These are phyloP conservation scores for Drosophila azteca DNA, from an alignment of 1,140 invertebrate species.

Conservation along the genomic window DNA sequence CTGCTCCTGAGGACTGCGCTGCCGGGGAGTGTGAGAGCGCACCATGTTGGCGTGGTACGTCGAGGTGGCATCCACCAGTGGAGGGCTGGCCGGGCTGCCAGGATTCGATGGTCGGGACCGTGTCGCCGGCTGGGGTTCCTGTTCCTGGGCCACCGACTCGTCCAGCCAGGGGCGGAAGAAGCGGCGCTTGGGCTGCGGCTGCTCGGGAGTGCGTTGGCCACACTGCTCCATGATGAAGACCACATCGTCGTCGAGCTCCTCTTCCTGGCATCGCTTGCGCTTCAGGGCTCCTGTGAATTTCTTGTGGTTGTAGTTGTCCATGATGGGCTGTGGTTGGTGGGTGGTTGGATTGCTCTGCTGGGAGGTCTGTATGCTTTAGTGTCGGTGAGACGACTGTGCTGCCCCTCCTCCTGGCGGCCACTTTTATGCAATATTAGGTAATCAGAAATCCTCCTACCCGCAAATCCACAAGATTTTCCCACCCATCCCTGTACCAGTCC, in stretches of 20 bases:
- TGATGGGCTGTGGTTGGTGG: slow-evolving; percentile 12
- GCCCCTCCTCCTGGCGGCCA: slow-evolving; percentile 41
- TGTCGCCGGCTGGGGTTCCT: slow-evolving; percentile 11
- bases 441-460: slow-evolving; percentile 28
- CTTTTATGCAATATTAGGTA: slow-evolving; percentile 78
- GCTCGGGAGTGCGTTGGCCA: slow-evolving; percentile 24
- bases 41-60: slow-evolving; percentile 64
- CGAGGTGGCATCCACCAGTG: slow-evolving; percentile 11
- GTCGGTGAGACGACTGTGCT: slow-evolving; percentile 64
- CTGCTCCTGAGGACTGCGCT: slow-evolving; percentile 61
- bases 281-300: slow-evolving; percentile 60
- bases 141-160: slow-evolving; percentile 2
- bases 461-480: slow-evolving; percentile 44
- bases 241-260: slow-evolving; percentile 60
- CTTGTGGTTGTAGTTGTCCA: slow-evolving; percentile 62
- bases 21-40: slow-evolving; percentile 33
- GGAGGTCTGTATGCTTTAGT: slow-evolving; percentile 37
- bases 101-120: neutral
- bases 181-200: slow-evolving; percentile 48
- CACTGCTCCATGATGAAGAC: slow-evolving; percentile 53
- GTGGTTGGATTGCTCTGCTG: neutral
- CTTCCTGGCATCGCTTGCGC: slow-evolving; percentile 57
- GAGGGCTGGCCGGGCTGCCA: neutral
- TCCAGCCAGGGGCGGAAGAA: slow-evolving; percentile 68
- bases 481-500: slow-evolving; percentile 31